Base-by-base conservation (phyloP, 92 coral and sea anemone genomes). In the Parazoanthus darwini region DNA sequence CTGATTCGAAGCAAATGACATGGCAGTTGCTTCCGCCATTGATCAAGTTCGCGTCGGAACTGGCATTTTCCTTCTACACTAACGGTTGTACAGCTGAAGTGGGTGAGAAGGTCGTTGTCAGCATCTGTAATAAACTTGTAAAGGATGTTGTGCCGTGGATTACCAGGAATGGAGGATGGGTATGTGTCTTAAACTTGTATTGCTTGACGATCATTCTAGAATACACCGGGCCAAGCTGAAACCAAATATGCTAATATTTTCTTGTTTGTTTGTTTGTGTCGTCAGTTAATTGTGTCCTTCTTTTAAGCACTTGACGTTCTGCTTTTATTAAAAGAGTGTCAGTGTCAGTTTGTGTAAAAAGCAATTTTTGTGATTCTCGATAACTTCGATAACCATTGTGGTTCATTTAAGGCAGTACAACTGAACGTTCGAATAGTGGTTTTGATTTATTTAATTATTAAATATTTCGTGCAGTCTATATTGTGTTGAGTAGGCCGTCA, bases 111-210 rank as follows among this genome's bases (percentile, higher is more conserved):
- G 25, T n/a, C 2, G 39, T 42, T 67, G 58, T 82, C 35, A 38
- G 37, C 26, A 82, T 82, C 58, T 82, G 86, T 11, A 82, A 25
- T 59, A 59, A 58, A 23, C 43, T 82, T 58, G 86, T 82, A 2
- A 39, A 63, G 56, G 86, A 59, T 9, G 56, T 65, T 15, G 51
- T 82, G 36, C 86, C 86, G 1, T 82, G 86, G 86, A 37, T 82
- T 10, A 36, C 74, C 15, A 82, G 2, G 74, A 65, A 82, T 63
- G 86, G 86, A 59, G 75, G 86, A 63, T 82, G 86, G 86, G 86
- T 82, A 59, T 39, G 86, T 81, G 23, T 33, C 0, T 37, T 75
- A 3, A 4, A 63, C 70, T 63, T 63, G 59, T 54, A 9, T 29
- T 39, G 42, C 42, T 39, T 18, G 26, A 63, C 70, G 26, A 63